Evolutionary conservation across 64 coral and sea anemone genomes (phyloP).

Genomic region (Actinia equina): DNA sequence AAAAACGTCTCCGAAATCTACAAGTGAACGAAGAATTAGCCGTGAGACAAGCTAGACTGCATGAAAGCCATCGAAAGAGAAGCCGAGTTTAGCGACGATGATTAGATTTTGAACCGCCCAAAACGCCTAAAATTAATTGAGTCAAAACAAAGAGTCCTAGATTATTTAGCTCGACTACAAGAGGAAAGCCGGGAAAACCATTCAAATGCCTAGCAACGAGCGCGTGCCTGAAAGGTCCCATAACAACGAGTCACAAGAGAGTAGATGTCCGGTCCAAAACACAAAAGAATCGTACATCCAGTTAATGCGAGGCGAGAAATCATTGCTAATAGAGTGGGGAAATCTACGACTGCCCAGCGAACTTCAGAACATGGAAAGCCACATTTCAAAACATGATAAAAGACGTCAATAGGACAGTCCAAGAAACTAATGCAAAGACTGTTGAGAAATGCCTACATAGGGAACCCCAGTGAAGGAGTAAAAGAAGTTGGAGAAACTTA

Average conservation of each 20-base stretch:
- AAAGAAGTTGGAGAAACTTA: conserved; percentile 30
- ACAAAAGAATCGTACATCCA: background rate
- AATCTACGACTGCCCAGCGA: conserved; percentile 38
- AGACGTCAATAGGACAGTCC: background rate
- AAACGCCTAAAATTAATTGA: conserved; percentile 26
- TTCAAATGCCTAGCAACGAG: no score
- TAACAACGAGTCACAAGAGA: no score
- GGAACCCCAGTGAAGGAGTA: conserved; percentile 31
- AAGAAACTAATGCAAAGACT: background rate
- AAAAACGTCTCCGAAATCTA: no score
- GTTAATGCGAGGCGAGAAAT: background rate
- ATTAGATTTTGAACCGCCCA: no score
- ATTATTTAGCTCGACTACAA: no score
- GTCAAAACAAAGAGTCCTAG: background rate
- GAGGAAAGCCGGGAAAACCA: no score
- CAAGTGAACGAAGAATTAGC: no score
- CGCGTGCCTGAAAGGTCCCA: no score
- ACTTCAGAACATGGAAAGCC: conserved; percentile 40
- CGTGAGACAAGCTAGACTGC: no score
- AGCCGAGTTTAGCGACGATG: no score
- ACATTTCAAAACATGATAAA: conserved; percentile 4
- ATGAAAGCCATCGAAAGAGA: no score
- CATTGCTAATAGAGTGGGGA: background rate
- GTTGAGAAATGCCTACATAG: background rate
- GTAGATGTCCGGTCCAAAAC: background rate